Evolutionary conservation across 1,140 invertebrate genomes (phyloP), one percentile per base, ranked within the genome.

Genomic region (Leptonema lineaticorne): DNA sequence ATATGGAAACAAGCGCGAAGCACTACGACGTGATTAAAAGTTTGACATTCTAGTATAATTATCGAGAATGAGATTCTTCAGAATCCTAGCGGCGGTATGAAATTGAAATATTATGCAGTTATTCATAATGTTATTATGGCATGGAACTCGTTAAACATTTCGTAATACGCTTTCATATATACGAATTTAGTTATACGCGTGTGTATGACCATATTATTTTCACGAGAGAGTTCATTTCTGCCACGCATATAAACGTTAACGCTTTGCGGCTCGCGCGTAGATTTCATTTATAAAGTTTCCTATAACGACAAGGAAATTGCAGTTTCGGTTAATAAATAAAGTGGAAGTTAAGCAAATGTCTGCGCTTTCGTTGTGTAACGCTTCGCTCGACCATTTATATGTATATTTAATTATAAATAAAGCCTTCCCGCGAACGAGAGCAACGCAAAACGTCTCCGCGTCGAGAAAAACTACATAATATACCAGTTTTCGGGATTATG

Each of bases 401-500:
- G 59, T 62, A 62, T 62, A 62, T 62, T 62, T 62, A 62, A 62
- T 62, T 62, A 62, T 62, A 59, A 59, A 59, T 29, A 59, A 30
- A 59, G 57, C 57, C 57, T 59, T 56, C 18, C n/a, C 50, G 9
- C 37, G 22, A 18, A 48, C 16, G 18, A 48, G 20, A 4, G 20
- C n/a, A n/a, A n/a, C n/a, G n/a, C n/a, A n/a, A n/a, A n/a, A 41
- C 16, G 37, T 11, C 16, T 41, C 18, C 24, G 24, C 50, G 1
- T n/a, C 22, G 22, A 53, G 20, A 53, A 53, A 53, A 53, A 53
- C 50, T 20, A 26, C 22, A 24, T 11, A 41, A n/a, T n/a, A n/a
- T n/a, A n/a, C n/a, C n/a, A n/a, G n/a, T n/a, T n/a, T n/a, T n/a
- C n/a, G n/a, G n/a, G n/a, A n/a, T n/a, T n/a, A n/a, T n/a, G n/a